Base-by-base conservation (phyloP, 2,113 vertebrate genomes). In the Forbesichthys agassizii region DNA sequence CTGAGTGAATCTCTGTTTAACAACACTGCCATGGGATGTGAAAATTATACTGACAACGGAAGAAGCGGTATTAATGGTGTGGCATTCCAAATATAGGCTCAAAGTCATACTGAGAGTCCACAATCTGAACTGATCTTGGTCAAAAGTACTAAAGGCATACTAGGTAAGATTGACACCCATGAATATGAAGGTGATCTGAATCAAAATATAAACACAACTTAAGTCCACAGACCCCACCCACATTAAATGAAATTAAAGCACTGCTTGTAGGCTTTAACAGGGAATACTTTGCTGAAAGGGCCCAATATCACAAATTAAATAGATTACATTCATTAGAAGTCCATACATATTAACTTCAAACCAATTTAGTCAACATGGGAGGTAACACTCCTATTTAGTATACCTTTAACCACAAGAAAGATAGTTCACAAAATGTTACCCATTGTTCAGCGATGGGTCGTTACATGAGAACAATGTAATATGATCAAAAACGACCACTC, bases 401-500 rank as follows among this genome's bases (percentile, higher is more conserved):
- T 42, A 42, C 36, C 13, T 12, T 66, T 53, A 77, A 52, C 63
- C 68, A 56, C 53, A 67, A 53, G 71, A 27, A 36, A 52, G n/a
- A 75, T 7, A 13, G 51, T 54, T 54, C 14, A 59, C 54, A 42
- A 62, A 0, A 1, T 48, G 61, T 74, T 66, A 47, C 42, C 54
- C 11, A 62, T 73, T 14, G 46, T 27, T 36, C 48, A 69, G 18
- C 52, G 67, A 27, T 18, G 18, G 6, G 8, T 58, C 51, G 56
- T 70, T 73, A 16, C 73, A 61, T 53, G 46, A 66, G 64, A 59
- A 58, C 68, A 55, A 68, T 79, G 64, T 33, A 73, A 78, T 72
- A 77, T 70, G 68, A 62, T 71, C 72, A 72, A 66, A 63, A 76
- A 69, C 54, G 53, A 70, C 73, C 74, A 70, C 55, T 80, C 68